These are phyloP conservation scores for Amphiprion percula DNA, from an alignment of 2,113 vertebrate genomes.

Conservation along the genomic window DNA sequence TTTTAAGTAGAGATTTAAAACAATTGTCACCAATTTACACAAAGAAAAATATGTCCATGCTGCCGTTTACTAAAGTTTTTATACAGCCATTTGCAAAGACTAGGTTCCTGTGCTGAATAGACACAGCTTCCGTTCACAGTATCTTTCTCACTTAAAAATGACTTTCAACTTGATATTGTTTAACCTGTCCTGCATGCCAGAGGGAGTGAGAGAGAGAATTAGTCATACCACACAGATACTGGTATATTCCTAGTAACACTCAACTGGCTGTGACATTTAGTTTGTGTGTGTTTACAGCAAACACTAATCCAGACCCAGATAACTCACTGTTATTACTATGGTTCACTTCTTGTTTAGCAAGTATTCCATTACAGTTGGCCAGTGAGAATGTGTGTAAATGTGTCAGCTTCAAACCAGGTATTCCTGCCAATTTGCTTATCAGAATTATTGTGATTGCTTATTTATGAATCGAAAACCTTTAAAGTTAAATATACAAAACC, in stretches of 20 bases:
- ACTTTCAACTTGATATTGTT: not conserved
- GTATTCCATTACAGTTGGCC: not conserved
- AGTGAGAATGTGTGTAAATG: not conserved
- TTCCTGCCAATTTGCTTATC: not conserved
- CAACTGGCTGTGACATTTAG: not conserved
- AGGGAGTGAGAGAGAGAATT: not conserved
- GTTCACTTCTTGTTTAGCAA: not conserved
- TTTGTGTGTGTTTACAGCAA: not conserved
- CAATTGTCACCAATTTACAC: no score
- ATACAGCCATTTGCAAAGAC: no score
- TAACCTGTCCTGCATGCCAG: not conserved
- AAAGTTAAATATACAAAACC: no score
- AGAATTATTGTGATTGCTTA: not conserved
- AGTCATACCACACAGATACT: not conserved
- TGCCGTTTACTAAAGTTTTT: no score
- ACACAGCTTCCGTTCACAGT: not conserved
- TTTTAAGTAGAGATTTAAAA: no score
- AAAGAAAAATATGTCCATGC: no score
- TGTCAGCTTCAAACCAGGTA: not conserved
- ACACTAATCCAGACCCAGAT: not conserved
- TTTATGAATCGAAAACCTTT: not conserved
- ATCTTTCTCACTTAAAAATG: not conserved
- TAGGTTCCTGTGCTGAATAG: not conserved
- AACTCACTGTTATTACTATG: not conserved
- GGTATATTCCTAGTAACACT: not conserved